Evolutionary conservation across 2,888 invertebrate genomes (phyloP).

Genomic region (Diarsia rubi): DNA sequence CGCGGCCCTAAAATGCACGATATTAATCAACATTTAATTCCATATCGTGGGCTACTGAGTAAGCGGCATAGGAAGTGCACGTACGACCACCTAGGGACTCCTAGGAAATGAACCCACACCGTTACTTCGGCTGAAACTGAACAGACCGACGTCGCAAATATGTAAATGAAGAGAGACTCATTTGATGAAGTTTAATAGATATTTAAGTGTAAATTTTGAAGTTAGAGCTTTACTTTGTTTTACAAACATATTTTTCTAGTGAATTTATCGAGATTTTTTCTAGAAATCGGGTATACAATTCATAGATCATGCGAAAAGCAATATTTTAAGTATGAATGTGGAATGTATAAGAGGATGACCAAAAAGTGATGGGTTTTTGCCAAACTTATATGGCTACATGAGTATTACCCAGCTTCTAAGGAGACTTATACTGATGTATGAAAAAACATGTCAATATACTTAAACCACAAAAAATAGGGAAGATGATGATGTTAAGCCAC

Average conservation of each 20-base stretch:
- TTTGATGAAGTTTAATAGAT: slow-evolving; percentile 89
- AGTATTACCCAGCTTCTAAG: neutral
- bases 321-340: neutral
- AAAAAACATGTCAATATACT: neutral
- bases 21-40: slow-evolving; percentile 90
- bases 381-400: neutral
- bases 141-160: slow-evolving; percentile 81
- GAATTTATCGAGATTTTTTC: neutral
- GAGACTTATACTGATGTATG: neutral
- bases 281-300: neutral
- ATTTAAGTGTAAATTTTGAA: slow-evolving; percentile 88
- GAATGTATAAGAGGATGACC: neutral
- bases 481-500: neutral
- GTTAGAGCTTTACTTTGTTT: slow-evolving; percentile 80
- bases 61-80: slow-evolving; percentile 74
- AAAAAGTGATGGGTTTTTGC: neutral
- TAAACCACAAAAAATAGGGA: neutral
- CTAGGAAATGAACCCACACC: slow-evolving; percentile 83
- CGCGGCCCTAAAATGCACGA: slow-evolving; percentile 79
- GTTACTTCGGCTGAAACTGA: slow-evolving; percentile 81
- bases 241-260: slow-evolving; percentile 65
- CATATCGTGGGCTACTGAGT: slow-evolving; percentile 77
- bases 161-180: slow-evolving; percentile 88
- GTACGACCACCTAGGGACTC: slow-evolving; percentile 84
- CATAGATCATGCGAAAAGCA: neutral